phyloP scores from a whole-genome alignment of 2,797 vertebrate genomes.

The Centropyge bicolor region DNA sequence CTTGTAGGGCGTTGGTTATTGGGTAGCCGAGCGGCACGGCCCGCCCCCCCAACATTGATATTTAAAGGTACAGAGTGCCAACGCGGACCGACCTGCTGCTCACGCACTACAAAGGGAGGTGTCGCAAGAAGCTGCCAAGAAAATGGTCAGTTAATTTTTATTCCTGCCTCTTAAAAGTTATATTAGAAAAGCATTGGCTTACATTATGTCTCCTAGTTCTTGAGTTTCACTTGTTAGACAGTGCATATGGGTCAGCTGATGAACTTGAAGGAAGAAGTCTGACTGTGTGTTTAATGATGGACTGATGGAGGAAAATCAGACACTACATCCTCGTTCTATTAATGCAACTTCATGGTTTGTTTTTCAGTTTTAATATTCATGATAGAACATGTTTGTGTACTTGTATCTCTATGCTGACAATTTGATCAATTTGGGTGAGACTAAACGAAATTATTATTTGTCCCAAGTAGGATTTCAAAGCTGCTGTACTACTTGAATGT shows the following conservation, averaged over 20 bases:
- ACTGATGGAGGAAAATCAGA: not conserved
- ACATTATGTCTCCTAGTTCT: not conserved
- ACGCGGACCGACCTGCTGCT: conserved; percentile 51
- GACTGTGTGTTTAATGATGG: not conserved
- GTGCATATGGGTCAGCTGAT: not conserved
- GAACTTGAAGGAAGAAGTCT: not conserved
- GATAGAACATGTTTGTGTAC: no score
- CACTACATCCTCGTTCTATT: not conserved
- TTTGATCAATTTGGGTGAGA: not conserved
- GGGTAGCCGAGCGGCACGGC: conserved; percentile 2
- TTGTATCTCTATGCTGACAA: not conserved
- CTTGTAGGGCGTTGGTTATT: conserved; percentile 22
- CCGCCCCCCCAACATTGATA: conserved; percentile 55
- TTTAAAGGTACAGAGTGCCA: conserved; percentile 79
- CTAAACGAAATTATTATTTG: not conserved
- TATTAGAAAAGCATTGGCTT: not conserved
- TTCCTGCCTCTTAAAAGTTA: not conserved
- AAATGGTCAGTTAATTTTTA: conserved; percentile 55
- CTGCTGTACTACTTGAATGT: not conserved
- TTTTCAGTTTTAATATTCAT: no score
- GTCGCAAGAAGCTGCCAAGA: not conserved
- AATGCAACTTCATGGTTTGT: no score
- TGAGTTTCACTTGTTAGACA: not conserved
- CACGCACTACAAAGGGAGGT: not conserved
- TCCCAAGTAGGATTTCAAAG: not conserved